These are phyloP conservation scores for Sinocyclocheilus anophthalmus DNA, from an alignment of 2,113 vertebrate species.

Conservation along the genomic window DNA sequence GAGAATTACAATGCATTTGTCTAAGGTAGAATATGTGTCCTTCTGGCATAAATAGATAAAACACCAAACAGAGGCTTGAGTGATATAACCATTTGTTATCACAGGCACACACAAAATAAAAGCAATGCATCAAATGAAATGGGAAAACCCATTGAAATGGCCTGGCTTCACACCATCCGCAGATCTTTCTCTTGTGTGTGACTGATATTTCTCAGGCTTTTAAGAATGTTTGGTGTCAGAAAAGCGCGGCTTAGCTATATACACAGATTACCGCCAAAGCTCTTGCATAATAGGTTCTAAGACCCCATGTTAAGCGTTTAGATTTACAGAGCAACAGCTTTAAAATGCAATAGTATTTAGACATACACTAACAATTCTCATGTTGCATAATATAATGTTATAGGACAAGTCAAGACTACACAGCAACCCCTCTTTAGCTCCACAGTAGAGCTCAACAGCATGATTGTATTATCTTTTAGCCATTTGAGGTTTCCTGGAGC, in stretches of 20 bases:
- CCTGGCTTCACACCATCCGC: not conserved
- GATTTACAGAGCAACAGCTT: not conserved
- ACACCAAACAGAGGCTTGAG: constrained; percentile 14
- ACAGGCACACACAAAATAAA: constrained; percentile 23
- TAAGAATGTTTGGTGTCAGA: not conserved
- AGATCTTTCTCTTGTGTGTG: not conserved
- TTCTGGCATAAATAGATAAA: constrained; percentile 33
- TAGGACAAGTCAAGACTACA: not conserved
- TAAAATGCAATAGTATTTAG: constrained; percentile 4
- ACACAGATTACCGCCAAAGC: constrained; percentile 12
- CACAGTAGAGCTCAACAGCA: not conserved
- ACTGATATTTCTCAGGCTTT: not conserved
- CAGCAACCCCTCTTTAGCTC: not conserved
- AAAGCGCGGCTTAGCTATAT: not conserved
- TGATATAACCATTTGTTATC: constrained; percentile 14
- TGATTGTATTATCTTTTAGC: not conserved
- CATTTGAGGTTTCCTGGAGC: not conserved
- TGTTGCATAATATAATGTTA: constrained; percentile 6
- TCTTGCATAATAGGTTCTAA: constrained; percentile 12
- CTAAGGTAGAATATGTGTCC: constrained; percentile 21
- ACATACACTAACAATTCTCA: not conserved
- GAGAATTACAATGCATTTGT: constrained; percentile 31
- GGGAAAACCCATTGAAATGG: not conserved
- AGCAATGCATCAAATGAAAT: constrained; percentile 17
- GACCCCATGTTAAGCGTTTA: not conserved